A percentile compares a stretch with the other conserved stretches of the same genome.
phyloP scores from a whole-genome alignment of 2,797 vertebrate genomes.

The Cercopithecus diana region DNA sequence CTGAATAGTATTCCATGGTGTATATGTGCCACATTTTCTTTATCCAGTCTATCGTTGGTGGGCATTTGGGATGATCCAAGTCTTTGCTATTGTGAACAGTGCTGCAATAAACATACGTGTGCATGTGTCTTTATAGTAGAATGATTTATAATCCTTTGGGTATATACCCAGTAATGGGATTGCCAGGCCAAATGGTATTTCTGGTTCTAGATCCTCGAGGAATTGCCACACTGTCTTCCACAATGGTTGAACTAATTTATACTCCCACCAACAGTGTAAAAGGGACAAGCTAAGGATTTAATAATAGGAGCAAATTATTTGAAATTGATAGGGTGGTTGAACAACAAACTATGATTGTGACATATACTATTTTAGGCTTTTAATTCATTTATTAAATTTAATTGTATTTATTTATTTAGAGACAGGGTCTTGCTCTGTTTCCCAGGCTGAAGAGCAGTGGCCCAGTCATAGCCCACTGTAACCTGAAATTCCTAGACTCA shows the following conservation, averaged over 20 bases:
- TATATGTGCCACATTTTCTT: not conserved
- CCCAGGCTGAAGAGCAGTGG: not conserved
- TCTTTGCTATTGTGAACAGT: not conserved
- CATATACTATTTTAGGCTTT: not conserved
- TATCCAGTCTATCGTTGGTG: not conserved
- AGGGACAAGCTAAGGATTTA: not conserved
- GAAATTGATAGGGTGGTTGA: not conserved
- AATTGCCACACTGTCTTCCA: not conserved
- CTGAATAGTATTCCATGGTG: not conserved
- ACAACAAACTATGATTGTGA: not conserved
- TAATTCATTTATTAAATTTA: not conserved
- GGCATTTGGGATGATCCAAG: not conserved
- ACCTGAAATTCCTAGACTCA: not conserved
- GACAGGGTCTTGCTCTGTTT: not conserved
- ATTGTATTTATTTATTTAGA: not conserved
- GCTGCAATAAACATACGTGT: accelerated
- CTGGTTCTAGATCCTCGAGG: not conserved
- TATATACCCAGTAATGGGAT: not conserved
- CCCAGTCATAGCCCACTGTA: not conserved
- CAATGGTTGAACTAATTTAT: not conserved
- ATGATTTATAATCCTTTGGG: not conserved
- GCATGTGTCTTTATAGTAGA: not conserved
- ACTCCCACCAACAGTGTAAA: not conserved
- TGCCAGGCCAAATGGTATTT: not conserved
- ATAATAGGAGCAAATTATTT: not conserved